Evolutionary conservation across 2,113 vertebrate genomes (phyloP).

Genomic region (Corythoichthys intestinalis): DNA sequence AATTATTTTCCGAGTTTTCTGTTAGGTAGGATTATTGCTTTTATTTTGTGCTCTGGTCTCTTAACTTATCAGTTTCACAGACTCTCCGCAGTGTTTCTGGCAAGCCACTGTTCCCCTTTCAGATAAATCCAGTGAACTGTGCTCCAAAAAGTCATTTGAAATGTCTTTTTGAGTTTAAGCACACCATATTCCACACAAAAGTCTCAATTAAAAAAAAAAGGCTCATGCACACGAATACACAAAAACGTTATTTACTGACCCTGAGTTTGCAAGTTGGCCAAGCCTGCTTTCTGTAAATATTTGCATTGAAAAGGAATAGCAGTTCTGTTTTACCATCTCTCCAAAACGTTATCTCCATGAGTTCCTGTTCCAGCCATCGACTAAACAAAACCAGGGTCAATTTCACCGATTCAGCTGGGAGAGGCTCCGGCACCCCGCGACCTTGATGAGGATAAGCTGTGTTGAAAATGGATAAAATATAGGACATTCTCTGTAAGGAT

Average conservation of each 20-base stretch:
- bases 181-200: constrained; percentile 7
- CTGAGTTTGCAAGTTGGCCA: constrained; percentile 9
- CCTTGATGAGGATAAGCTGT: no score
- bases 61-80: background rate
- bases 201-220: constrained; percentile 1
- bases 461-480: no score
- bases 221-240: background rate
- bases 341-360: background rate
- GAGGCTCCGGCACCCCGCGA: no score
- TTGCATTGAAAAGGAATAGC: constrained; percentile 33
- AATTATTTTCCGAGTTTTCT: no score
- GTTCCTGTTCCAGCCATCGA: background rate
- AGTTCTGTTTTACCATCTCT: constrained; percentile 13
- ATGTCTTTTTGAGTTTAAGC: background rate
- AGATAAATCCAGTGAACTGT: constrained; percentile 1
- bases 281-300: constrained; percentile 41
- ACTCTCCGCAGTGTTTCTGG: background rate
- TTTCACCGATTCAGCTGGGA: background rate
- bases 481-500: no score
- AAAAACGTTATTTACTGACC: constrained; percentile 10
- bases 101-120: background rate
- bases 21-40: no score
- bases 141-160: constrained; percentile 6
- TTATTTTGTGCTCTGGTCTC: no score
- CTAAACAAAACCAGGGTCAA: background rate